phyloP scores from a whole-genome alignment of 1,140 invertebrate species.

The Drosophila obscura region DNA sequence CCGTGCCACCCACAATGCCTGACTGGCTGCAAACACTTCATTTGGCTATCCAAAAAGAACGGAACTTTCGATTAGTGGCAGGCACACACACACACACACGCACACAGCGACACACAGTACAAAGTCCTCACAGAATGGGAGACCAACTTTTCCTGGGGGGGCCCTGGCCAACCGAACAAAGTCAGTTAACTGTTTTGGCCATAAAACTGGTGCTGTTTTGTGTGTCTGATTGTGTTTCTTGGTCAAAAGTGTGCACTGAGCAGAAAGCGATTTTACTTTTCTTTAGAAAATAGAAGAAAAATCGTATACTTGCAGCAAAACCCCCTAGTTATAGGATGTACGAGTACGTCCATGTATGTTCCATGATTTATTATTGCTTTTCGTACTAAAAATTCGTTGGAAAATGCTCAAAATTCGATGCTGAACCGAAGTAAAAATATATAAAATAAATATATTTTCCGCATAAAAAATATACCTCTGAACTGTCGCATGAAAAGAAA shows the following conservation, averaged over 20 bases:
- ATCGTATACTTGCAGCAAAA: not conserved
- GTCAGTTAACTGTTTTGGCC: constrained; percentile 39
- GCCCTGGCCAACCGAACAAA: constrained; percentile 33
- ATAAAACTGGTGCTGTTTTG: constrained; percentile 20
- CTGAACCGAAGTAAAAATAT: too few relatives aligned
- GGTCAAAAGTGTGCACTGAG: not conserved
- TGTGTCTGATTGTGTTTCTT: constrained; percentile 6
- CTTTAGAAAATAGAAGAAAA: not conserved
- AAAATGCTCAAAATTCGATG: too few relatives aligned
- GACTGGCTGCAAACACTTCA: constrained; percentile 63
- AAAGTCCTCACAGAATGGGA: constrained; percentile 10
- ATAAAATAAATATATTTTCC: not conserved
- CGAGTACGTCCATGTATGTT: too few relatives aligned
- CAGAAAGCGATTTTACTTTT: not conserved
- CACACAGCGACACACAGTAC: not conserved
- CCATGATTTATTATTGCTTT: too few relatives aligned
- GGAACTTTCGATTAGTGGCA: constrained; percentile 50
- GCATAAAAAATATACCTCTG: too few relatives aligned
- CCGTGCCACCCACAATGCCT: constrained; percentile 15
- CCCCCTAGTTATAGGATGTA: not conserved
- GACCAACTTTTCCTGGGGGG: constrained; percentile 19
- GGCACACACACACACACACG: constrained; percentile 4
- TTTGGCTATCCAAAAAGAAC: constrained; percentile 31
- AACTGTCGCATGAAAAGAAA: not conserved
- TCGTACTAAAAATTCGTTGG: too few relatives aligned